Conservation (phyloP, 2,113 vertebrate genomes). For the Microcebus ravelobensis region DNA sequence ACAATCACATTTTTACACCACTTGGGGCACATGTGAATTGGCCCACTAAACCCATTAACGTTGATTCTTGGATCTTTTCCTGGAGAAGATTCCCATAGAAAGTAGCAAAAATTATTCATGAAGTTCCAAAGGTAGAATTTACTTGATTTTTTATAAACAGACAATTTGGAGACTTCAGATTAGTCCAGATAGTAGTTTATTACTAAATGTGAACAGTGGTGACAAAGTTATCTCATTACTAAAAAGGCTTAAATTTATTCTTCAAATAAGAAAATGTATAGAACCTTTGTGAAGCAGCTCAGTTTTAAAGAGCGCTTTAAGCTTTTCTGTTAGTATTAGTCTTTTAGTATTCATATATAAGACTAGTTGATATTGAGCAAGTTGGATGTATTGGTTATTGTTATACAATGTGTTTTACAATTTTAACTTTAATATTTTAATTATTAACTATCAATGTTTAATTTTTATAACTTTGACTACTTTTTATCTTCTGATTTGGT, state of each 20-base stretch:
- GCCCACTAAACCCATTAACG: not conserved
- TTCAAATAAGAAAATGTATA: not conserved
- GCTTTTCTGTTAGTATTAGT: not conserved
- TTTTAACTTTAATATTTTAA: slow-evolving; percentile 31
- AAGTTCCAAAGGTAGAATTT: not conserved
- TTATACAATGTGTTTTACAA: not conserved
- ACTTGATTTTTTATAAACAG: not conserved
- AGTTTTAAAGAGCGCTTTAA: not conserved
- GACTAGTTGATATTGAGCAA: not conserved
- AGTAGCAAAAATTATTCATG: not conserved
- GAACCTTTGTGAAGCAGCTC: not conserved
- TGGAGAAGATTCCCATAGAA: not conserved
- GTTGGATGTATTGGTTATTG: not conserved
- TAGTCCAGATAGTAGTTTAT: not conserved
- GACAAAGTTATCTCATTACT: not conserved
- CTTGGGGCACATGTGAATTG: not conserved
- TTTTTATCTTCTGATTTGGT: slow-evolving; percentile 35
- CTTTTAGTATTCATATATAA: slow-evolving; percentile 19
- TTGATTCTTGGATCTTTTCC: not conserved
- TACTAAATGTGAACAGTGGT: not conserved
- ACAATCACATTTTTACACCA: not conserved
- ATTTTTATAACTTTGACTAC: not conserved
- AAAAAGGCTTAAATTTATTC: not conserved
- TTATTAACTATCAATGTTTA: not conserved
- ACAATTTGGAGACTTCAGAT: not conserved